A percentile compares a stretch with the other conserved stretches of the same genome.
phyloP scores from a whole-genome alignment of 2,888 invertebrate genomes.

The Hydropsyche betteni region DNA sequence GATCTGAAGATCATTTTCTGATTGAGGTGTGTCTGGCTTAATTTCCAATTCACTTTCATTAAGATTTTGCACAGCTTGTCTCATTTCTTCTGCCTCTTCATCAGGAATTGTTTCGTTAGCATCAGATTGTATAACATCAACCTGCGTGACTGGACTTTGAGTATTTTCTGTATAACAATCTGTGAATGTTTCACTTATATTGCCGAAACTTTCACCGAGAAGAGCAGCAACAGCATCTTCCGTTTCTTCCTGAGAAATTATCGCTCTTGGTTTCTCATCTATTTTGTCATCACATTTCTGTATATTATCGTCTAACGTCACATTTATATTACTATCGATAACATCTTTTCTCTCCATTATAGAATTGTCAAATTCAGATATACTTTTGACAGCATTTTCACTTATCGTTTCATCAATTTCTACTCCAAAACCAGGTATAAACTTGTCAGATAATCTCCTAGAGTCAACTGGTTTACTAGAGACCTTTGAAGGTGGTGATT shows the following conservation, averaged over 20 bases:
- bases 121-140: slow-evolving; percentile 61
- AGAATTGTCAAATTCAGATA: slow-evolving; percentile 67
- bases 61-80: slow-evolving; percentile 84
- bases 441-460: slow-evolving; percentile 63
- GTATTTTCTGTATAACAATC: slow-evolving; percentile 67
- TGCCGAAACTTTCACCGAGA: slow-evolving; percentile 85
- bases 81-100: slow-evolving; percentile 83
- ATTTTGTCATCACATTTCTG: slow-evolving; percentile 67
- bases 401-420: slow-evolving; percentile 76
- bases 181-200: slow-evolving; percentile 66
- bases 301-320: slow-evolving; percentile 55
- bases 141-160: slow-evolving; percentile 61
- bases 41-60: slow-evolving; percentile 76
- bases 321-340: slow-evolving; percentile 55
- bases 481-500: slow-evolving; percentile 57
- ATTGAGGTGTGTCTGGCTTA: slow-evolving; percentile 86
- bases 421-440: slow-evolving; percentile 73
- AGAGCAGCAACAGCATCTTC: slow-evolving; percentile 91
- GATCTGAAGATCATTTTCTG: slow-evolving; percentile 84
- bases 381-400: slow-evolving; percentile 83
- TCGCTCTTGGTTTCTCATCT: slow-evolving; percentile 81
- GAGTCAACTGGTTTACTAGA: slow-evolving; percentile 55
- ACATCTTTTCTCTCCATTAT: slow-evolving; percentile 53
- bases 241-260: slow-evolving; percentile 92
- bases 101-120: slow-evolving; percentile 67